These are phyloP conservation scores for Caenorhabditis doughertyi DNA, from an alignment of 2,888 invertebrate species.

Conservation along the genomic window DNA sequence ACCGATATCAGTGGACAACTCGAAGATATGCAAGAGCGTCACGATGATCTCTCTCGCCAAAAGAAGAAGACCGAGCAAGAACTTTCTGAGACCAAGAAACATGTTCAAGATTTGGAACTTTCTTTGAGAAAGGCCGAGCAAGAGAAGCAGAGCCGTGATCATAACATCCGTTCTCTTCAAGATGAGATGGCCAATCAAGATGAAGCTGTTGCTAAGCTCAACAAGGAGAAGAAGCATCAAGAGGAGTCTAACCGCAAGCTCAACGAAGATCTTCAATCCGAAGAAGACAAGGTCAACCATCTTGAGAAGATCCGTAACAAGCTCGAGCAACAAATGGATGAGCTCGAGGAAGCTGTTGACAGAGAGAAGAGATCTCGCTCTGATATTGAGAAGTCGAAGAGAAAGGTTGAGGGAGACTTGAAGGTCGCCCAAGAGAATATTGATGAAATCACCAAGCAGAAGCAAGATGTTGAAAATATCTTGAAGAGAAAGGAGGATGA, in stretches of 20 bases:
- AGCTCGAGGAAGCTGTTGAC: conserved; percentile 96
- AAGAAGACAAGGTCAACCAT: conserved; percentile 83
- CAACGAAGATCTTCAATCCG: conserved; percentile 82
- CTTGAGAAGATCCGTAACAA: conserved; percentile 83
- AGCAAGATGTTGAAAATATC: conserved; percentile 86
- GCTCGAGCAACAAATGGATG: conserved; percentile 82
- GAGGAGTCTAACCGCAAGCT: conserved; percentile 87
- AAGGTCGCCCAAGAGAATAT: conserved; percentile 98
- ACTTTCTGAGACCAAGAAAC: conserved; percentile 88
- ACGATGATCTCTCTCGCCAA: conserved; percentile 76
- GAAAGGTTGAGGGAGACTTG: conserved; percentile 97
- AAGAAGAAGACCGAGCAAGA: conserved; percentile 91
- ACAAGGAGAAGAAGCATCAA: conserved; percentile 86
- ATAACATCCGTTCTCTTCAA: conserved; percentile 81
- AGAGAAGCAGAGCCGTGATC: conserved; percentile 82
- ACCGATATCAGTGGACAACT: conserved; percentile 78
- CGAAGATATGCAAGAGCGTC: conserved; percentile 78
- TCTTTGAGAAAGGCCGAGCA: conserved; percentile 81
- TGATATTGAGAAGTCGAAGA: conserved; percentile 91
- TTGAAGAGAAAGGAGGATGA: conserved; percentile 92
- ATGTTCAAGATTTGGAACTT: conserved; percentile 80
- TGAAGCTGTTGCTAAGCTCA: conserved; percentile 81
- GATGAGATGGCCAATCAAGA: conserved; percentile 88
- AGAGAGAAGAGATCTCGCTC: conserved; percentile 98
- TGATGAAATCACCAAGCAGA: conserved; percentile 96